Evolutionary conservation across 2,113 vertebrate species (phyloP).

Genomic region (Ceuthmochares aereus): DNA sequence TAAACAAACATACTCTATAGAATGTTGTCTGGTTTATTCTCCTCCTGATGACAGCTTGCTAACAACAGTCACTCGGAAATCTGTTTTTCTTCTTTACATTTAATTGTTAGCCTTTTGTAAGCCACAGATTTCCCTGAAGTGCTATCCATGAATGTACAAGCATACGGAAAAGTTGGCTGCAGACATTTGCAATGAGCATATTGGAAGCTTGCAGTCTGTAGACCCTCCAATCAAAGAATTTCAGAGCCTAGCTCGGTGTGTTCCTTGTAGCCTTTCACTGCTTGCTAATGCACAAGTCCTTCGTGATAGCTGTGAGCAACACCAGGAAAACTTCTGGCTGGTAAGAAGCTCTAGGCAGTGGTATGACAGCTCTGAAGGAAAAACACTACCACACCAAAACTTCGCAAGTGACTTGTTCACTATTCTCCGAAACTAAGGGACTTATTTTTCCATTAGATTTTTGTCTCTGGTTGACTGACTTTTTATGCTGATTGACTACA

Average conservation of each 20-base stretch:
- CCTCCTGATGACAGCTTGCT: slow-evolving; percentile 5
- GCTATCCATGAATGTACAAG: slow-evolving; percentile 3
- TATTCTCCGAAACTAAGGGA: background rate
- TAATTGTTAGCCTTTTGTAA: slow-evolving; percentile 52
- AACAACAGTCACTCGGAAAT: slow-evolving; percentile 37
- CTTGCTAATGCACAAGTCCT: background rate
- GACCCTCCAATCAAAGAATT: background rate
- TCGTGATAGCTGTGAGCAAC: background rate
- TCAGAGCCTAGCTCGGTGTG: background rate
- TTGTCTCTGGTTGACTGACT: background rate
- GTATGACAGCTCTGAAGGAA: background rate
- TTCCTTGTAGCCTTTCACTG: background rate
- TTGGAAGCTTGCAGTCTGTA: slow-evolving; percentile 5
- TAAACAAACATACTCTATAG: background rate
- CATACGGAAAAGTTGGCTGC: background rate
- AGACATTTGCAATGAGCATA: background rate
- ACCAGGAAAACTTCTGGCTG: background rate
- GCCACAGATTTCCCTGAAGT: slow-evolving; percentile 27
- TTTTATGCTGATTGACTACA: background rate
- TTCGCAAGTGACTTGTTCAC: background rate
- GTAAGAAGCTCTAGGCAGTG: background rate
- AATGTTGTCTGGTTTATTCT: slow-evolving; percentile 11
- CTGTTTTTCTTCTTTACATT: slow-evolving; percentile 51
- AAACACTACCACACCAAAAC: background rate
- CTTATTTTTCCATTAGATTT: background rate